Conservation (phyloP, 35 echinoderm and acorn worm genomes). For the Heliocidaris erythrogramma region DNA sequence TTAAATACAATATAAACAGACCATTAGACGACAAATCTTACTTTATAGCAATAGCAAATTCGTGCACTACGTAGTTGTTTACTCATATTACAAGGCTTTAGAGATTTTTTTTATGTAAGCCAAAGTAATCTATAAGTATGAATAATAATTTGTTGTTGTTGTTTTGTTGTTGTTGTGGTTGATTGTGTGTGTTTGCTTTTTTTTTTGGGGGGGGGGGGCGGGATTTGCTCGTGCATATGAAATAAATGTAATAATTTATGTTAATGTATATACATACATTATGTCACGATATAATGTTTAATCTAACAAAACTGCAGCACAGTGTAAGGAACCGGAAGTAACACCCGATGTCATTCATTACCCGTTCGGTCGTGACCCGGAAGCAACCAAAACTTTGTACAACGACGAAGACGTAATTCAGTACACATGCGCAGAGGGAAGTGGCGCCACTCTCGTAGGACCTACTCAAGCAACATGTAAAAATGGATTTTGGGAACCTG, state of each 20-base stretch:
- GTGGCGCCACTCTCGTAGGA: background rate
- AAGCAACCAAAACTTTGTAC: conserved; percentile 8
- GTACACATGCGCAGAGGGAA: conserved; percentile 36
- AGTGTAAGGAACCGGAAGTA: background rate
- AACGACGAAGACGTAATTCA: conserved; percentile 6
- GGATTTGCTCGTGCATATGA: background rate
- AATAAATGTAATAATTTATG: background rate
- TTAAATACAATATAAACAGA: too few species aligned
- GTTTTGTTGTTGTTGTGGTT: background rate
- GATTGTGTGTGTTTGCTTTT: background rate
- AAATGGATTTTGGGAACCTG: conserved; percentile 32
- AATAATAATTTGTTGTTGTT: too few species aligned
- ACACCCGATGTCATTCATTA: background rate
- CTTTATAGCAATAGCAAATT: too few species aligned
- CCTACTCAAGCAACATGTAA: conserved; percentile 1
- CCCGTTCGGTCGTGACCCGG: conserved; percentile 15
- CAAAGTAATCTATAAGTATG: too few species aligned
- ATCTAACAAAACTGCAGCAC: background rate
- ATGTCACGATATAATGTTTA: too few species aligned
- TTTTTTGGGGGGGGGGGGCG: background rate
- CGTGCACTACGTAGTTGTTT: too few species aligned
- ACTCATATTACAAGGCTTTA: too few species aligned
- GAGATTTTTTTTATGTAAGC: too few species aligned
- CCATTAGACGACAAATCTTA: too few species aligned
- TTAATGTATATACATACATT: background rate